Conservation (phyloP, 2,888 invertebrate species). For the Belgica antarctica region DNA sequence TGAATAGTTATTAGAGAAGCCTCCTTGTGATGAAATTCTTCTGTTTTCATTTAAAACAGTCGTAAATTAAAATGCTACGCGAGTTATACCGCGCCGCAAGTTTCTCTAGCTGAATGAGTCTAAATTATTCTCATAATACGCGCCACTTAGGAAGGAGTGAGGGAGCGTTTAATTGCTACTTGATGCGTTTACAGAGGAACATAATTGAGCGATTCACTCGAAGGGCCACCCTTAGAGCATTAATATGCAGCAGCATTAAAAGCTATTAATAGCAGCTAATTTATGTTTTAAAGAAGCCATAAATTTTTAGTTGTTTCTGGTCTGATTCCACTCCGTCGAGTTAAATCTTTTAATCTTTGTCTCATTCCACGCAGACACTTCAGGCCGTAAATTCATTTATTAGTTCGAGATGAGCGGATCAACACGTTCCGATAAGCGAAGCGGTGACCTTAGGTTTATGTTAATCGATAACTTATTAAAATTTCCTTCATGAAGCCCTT, state of each 20-base stretch:
- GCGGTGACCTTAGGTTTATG: slow-evolving; percentile 14
- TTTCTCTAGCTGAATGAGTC: not conserved
- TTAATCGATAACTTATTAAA: slow-evolving; percentile 1
- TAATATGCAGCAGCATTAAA: not conserved
- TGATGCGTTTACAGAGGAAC: not conserved
- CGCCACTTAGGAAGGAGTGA: slow-evolving; percentile 13
- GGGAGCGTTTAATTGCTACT: slow-evolving; percentile 3
- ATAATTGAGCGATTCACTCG: not conserved
- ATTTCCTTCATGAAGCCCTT: not conserved
- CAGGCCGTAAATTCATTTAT: not conserved
- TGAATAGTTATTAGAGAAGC: not conserved
- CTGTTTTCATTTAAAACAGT: slow-evolving; percentile 23
- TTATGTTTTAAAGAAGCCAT: slow-evolving; percentile 6
- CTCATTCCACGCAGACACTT: not conserved
- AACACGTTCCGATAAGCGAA: not conserved
- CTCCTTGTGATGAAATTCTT: slow-evolving; percentile 15
- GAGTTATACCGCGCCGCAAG: too few species aligned
- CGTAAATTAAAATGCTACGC: not conserved
- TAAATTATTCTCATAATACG: not conserved
- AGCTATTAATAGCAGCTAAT: slow-evolving; percentile 26
- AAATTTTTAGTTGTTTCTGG: slow-evolving; percentile 30
- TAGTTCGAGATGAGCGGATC: too few species aligned
- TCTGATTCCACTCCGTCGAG: slow-evolving; percentile 3
- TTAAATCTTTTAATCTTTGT: slow-evolving; percentile 13
- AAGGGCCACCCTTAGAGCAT: slow-evolving; percentile 17